These are phyloP conservation scores for Pseudolaguvia tuberculata DNA, from an alignment of 2,113 vertebrate genomes.

Conservation along the genomic window DNA sequence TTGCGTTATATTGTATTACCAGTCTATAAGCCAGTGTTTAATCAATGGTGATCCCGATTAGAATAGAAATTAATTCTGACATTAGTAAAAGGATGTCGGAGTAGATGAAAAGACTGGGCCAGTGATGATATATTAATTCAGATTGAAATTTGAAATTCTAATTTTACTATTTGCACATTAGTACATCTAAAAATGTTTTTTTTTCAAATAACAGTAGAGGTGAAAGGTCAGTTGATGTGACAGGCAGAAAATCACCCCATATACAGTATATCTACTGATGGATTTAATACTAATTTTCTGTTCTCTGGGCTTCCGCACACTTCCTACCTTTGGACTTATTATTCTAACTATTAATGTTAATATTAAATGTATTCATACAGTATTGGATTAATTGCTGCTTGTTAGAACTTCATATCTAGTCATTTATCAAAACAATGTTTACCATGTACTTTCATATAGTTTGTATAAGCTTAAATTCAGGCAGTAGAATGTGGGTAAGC, in stretches of 20 bases:
- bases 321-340: too few relatives aligned
- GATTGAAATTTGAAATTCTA: slow-evolving; percentile 23
- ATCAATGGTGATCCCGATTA: slow-evolving; percentile 19
- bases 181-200: too few relatives aligned
- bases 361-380: background rate
- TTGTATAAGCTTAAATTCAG: background rate
- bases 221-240: background rate
- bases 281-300: background rate
- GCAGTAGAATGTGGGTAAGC: background rate
- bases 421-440: background rate
- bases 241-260: background rate
- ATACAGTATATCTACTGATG: background rate
- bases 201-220: background rate
- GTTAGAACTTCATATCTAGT: background rate
- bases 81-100: slow-evolving; percentile 20
- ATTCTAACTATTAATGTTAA: background rate
- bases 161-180: too few relatives aligned
- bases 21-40: slow-evolving; percentile 5
- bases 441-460: background rate
- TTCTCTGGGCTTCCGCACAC: too few relatives aligned
- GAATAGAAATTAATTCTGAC: background rate
- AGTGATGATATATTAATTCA: slow-evolving; percentile 20
- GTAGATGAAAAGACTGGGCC: background rate
- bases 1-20: background rate
- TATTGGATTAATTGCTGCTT: background rate